phyloP scores from a whole-genome alignment of 2,888 invertebrate genomes.

The Hylaea fasciaria region DNA sequence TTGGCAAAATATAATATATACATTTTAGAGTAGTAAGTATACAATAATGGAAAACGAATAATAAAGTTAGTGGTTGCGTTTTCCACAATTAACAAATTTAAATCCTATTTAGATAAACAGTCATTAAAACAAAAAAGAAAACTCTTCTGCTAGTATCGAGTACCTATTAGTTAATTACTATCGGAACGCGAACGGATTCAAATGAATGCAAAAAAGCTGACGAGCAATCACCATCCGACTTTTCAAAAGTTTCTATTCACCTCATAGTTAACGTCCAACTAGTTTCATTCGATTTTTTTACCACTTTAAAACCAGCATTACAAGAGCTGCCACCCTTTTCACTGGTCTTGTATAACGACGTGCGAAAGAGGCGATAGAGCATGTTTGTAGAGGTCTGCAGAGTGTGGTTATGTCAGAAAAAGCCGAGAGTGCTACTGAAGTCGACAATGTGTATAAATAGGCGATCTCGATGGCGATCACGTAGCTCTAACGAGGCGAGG shows the following conservation, averaged over 20 bases:
- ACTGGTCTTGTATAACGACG: constrained; percentile 22
- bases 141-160: constrained; percentile 2
- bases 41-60: no score
- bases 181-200: constrained; percentile 12
- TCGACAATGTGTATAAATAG: constrained; percentile 80
- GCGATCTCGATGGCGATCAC: constrained; percentile 81
- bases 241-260: constrained; percentile 72
- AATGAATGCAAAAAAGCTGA: constrained; percentile 49
- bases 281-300: constrained; percentile 65
- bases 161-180: constrained; percentile 29
- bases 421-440: constrained; percentile 63
- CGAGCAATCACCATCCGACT: constrained; percentile 60
- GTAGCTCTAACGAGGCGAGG: constrained; percentile 80
- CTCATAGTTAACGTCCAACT: constrained; percentile 68
- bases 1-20: no score
- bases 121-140: no score
- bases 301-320: constrained; percentile 63
- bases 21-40: no score
- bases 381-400: constrained; percentile 49
- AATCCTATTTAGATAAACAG: no score
- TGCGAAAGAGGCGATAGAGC: constrained; percentile 36
- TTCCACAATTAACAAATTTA: no score
- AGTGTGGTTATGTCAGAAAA: constrained; percentile 57
- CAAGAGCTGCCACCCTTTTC: constrained; percentile 22
- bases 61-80: no score